A percentile compares a stretch with the other conserved stretches of the same genome.
These are phyloP conservation scores for Linhomoeus sp. DNA, from an alignment of 2,888 invertebrate genomes.

Conservation along the genomic window DNA sequence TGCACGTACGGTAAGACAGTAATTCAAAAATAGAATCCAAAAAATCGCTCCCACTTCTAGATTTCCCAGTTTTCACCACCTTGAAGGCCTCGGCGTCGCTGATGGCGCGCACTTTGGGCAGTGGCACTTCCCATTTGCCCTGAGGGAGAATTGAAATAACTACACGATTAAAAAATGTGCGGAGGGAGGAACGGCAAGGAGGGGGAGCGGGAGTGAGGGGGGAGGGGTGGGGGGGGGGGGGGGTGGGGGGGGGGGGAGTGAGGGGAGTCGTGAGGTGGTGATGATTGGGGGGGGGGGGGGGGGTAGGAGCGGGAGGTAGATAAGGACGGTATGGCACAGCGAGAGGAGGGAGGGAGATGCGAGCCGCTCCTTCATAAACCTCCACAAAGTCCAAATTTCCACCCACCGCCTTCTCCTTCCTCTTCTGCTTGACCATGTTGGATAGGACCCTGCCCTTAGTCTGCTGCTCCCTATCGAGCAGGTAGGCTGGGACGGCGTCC, in stretches of 20 bases:
- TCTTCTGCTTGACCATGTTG: constrained; percentile 97
- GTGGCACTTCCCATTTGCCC: constrained; percentile 98
- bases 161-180: constrained; percentile 1
- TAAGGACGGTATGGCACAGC: no score
- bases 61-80: constrained; percentile 71
- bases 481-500: constrained; percentile 78
- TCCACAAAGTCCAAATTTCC: background rate
- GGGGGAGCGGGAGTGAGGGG: no score
- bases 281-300: no score
- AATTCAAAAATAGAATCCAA: background rate
- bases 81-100: constrained; percentile 91
- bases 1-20: background rate
- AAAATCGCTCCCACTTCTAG: constrained; percentile 40
- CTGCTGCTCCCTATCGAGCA: constrained; percentile 89
- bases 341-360: background rate
- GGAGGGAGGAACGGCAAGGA: background rate
- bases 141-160: constrained; percentile 12
- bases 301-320: no score
- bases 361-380: no score
- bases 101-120: constrained; percentile 90
- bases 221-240: no score
- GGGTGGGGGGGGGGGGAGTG: no score
- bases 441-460: constrained; percentile 81
- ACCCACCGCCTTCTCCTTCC: constrained; percentile 76
- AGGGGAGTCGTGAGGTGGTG: background rate